Conservation (phyloP, 2,888 invertebrate genomes). For the Glyphotaelius pellucidus region DNA sequence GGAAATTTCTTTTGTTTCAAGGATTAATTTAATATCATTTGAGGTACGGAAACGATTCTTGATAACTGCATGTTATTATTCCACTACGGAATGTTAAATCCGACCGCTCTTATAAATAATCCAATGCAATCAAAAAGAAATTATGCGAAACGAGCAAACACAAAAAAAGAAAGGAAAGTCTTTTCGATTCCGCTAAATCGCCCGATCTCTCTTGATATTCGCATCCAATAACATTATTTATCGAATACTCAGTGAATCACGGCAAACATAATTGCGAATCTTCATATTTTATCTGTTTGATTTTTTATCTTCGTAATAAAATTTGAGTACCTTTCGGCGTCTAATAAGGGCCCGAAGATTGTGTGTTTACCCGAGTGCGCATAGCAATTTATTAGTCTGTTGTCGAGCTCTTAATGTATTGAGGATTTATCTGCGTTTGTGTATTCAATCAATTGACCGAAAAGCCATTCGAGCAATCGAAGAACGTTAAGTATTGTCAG, state of each 20-base stretch:
- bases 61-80: background rate
- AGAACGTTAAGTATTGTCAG: conserved; percentile 8
- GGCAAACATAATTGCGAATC: background rate
- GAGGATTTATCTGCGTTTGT: conserved; percentile 18
- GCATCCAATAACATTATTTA: background rate
- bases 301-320: conserved; percentile 18
- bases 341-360: conserved; percentile 34
- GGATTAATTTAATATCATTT: background rate
- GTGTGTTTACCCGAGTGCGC: background rate
- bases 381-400: conserved; percentile 19
- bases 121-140: background rate
- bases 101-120: background rate
- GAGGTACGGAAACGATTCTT: background rate
- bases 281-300: background rate
- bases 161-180: background rate
- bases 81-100: background rate
- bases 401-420: background rate
- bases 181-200: background rate
- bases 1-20: background rate
- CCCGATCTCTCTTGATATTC: background rate
- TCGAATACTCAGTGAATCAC: background rate
- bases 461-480: conserved; percentile 22
- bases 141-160: background rate
- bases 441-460: conserved; percentile 34
- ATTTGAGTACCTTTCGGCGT: background rate